Evolutionary conservation across 2,113 vertebrate species (phyloP).

Genomic region (Hemichromis elongatus): DNA sequence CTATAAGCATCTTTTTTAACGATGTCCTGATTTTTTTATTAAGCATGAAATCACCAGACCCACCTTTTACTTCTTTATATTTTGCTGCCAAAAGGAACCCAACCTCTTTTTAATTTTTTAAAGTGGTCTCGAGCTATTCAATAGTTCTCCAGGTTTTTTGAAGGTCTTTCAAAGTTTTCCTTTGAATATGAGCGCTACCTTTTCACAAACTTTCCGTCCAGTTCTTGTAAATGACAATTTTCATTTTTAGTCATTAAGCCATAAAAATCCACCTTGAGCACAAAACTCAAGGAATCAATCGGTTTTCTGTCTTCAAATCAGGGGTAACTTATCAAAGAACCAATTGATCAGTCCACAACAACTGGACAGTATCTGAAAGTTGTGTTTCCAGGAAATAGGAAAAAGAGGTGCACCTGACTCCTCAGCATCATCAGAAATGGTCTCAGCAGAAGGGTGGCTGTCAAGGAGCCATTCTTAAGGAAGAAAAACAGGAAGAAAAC

Average conservation of each 20-base stretch:
- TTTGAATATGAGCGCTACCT: neutral
- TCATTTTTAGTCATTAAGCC: neutral
- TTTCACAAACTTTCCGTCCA: neutral
- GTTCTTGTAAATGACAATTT: neutral
- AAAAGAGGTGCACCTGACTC: rapidly evolving
- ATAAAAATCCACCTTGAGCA: neutral
- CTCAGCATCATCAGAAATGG: neutral
- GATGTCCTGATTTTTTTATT: neutral
- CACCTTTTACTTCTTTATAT: neutral
- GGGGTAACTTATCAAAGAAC: neutral
- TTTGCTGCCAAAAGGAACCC: neutral
- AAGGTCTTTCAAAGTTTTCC: neutral
- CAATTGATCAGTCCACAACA: neutral
- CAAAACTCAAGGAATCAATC: neutral
- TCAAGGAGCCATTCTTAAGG: neutral
- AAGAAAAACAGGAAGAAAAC: neutral
- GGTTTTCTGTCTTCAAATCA: neutral
- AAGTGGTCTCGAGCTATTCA: neutral
- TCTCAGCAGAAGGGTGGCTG: neutral
- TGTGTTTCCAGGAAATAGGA: neutral
- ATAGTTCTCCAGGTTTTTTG: neutral
- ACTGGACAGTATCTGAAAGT: neutral
- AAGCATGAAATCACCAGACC: neutral
- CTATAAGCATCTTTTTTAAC: neutral
- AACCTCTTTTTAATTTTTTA: neutral